These are phyloP conservation scores for Mesorhabditis belari DNA, from an alignment of 2,888 invertebrate genomes.

Conservation along the genomic window DNA sequence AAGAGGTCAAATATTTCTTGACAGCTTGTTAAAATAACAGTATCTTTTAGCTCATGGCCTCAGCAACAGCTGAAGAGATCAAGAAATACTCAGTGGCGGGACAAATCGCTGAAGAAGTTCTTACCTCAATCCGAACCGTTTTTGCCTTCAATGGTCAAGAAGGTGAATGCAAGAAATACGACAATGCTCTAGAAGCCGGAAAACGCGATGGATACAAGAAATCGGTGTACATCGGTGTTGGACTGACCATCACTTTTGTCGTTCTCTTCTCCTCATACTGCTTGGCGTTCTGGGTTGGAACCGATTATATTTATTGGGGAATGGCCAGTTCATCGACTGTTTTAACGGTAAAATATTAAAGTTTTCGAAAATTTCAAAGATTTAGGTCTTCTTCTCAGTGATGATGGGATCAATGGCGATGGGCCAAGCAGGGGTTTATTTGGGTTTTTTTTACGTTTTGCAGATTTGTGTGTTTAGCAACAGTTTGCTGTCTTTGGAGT, in stretches of 20 bases:
- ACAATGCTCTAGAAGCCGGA: constrained; percentile 24
- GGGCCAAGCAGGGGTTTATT: constrained; percentile 75
- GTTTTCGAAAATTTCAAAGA: background rate
- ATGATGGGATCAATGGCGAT: constrained; percentile 59
- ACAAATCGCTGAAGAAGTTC: constrained; percentile 30
- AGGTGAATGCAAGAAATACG: constrained; percentile 33
- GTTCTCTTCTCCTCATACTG: constrained; percentile 51
- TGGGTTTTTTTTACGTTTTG: too few species aligned
- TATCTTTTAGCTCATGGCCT: constrained; percentile 55
- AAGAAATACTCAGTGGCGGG: constrained; percentile 30
- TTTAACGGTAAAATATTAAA: constrained; percentile 19
- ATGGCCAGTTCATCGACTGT: constrained; percentile 20
- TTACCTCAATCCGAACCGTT: constrained; percentile 27
- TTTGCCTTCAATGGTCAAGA: constrained; percentile 35
- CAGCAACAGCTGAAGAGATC: constrained; percentile 55
- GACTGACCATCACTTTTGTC: constrained; percentile 49
- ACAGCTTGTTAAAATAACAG: background rate
- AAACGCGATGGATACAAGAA: constrained; percentile 27
- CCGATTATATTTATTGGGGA: constrained; percentile 21
- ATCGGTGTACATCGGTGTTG: constrained; percentile 46
- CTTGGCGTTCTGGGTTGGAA: constrained; percentile 40
- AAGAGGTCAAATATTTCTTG: background rate
- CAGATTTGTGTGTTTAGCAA: too few species aligned
- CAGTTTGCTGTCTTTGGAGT: constrained; percentile 72
- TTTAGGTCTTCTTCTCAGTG: constrained; percentile 57